Percentiles rank a stretch among this genome's conserved stretches.
Conservation (phyloP, 2,113 vertebrate genomes). For the Solea solea region DNA sequence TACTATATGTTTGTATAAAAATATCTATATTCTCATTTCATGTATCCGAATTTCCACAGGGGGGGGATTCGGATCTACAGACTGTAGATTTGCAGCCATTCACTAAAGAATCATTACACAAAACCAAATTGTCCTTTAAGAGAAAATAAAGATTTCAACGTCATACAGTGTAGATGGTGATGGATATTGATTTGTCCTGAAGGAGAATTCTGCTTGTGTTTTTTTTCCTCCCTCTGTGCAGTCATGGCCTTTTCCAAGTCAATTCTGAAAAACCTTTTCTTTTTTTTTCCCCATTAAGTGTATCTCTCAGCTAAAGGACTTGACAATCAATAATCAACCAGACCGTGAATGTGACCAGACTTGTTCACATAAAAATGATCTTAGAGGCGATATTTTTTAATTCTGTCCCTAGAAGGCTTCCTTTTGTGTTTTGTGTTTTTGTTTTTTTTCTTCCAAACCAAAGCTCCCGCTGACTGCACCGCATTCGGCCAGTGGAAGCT, state of each 20-base stretch:
- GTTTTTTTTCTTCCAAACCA: background rate
- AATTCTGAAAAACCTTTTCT: conserved; percentile 56
- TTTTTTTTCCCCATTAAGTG: conserved; percentile 41
- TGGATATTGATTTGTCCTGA: conserved; percentile 58
- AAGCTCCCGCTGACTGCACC: conserved; percentile 15
- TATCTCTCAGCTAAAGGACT: conserved; percentile 56
- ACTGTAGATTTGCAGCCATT: background rate
- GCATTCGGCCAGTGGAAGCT: conserved; percentile 22
- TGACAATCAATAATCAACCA: conserved; percentile 63
- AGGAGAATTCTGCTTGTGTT: conserved; percentile 31
- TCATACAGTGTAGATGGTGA: conserved; percentile 31
- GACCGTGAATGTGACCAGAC: conserved; percentile 71
- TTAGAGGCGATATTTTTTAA: conserved; percentile 45
- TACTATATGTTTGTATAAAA: too few species aligned
- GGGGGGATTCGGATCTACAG: too few species aligned
- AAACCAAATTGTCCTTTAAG: conserved; percentile 8
- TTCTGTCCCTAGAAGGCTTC: conserved; percentile 38
- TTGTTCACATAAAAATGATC: conserved; percentile 67
- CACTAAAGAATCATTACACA: conserved; percentile 1
- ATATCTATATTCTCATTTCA: too few species aligned
- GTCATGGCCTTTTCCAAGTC: conserved; percentile 63
- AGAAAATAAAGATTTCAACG: conserved; percentile 18
- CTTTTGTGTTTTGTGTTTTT: conserved; percentile 32
- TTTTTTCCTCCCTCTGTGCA: conserved; percentile 26
- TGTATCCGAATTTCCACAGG: too few species aligned